Base-by-base conservation (phyloP, 2,888 invertebrate genomes). In the Eupithecia subfuscata region DNA sequence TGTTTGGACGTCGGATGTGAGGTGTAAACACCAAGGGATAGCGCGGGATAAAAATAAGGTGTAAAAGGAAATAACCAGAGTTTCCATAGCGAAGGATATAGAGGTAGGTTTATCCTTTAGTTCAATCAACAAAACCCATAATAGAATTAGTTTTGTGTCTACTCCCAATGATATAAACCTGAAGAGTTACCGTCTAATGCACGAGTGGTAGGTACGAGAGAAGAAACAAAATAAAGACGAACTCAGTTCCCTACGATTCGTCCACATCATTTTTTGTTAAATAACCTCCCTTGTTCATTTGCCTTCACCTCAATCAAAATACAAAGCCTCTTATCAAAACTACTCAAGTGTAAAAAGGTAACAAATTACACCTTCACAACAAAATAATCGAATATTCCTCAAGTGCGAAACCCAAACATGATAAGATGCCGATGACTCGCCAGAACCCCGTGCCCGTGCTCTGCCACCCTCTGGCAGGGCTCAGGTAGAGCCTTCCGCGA, bases 401-500 rank as follows among this genome's bases (percentile, higher is more conserved):
- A 68, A 70, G 75, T 75, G 56, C 68, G 37, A 71, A 73, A 68
- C 60, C 34, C n/a, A 67, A 72, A 75, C 73, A 63, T 48, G 70
- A 73, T 70, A 64, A 70, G 30, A 37, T 56, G 74, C 18, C 30
- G 45, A 75, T 83, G 83, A 84, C 83, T 83, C 74, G 82, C 63
- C 78, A 73, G 25, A 72, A 77, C 71, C 65, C 37, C 30, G 30
- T 3, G 3, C 30, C 56, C 22, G 5, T 0, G 74, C 71, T 65
- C 22, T 40, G 30, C 48, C 48, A 74, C 79, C 80, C 73, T 79
- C 82, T 81, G 83, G 82, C 76, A 75, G 79, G 76, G 71, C 75
- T 80, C 90, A 89, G 90, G 89, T 89, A 89, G 83, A 76, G 74
- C 78, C 78, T 84, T 89, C 90, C 84, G 73, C 75, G 88, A 90